phyloP scores from a whole-genome alignment of 1,140 invertebrate species.

The Magallana angulata region DNA sequence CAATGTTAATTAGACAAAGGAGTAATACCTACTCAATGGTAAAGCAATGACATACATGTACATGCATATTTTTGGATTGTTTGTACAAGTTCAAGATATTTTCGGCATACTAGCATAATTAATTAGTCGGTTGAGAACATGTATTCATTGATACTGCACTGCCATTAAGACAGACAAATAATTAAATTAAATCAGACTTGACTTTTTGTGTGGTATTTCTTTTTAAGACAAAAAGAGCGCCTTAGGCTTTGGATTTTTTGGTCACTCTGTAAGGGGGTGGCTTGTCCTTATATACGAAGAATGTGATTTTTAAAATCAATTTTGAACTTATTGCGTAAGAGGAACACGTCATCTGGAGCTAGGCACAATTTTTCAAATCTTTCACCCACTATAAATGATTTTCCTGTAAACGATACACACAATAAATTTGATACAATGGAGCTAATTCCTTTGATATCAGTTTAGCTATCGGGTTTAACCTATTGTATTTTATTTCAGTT shows the following conservation, averaged over 20 bases:
- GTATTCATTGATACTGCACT: neutral
- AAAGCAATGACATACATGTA: no score
- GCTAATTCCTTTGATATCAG: neutral
- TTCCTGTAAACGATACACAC: neutral
- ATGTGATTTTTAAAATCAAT: neutral
- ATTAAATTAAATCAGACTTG: neutral
- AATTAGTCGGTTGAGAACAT: no score
- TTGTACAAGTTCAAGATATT: no score
- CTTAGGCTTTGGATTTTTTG: neutral
- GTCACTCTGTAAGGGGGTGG: neutral
- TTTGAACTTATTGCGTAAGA: neutral
- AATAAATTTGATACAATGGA: neutral
- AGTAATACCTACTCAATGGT: no score
- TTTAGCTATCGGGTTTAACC: conserved; percentile 19
- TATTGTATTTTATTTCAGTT: conserved; percentile 5
- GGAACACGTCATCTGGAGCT: no score
- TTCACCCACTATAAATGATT: neutral
- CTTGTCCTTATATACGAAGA: neutral
- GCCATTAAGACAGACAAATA: neutral
- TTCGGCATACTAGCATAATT: no score
- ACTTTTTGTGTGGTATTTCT: neutral
- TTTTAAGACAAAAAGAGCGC: neutral
- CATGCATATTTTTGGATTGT: no score
- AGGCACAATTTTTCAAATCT: neutral
- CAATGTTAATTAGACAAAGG: no score